phyloP scores from a whole-genome alignment of 2,797 vertebrate genomes.

The Ceryle rudis region DNA sequence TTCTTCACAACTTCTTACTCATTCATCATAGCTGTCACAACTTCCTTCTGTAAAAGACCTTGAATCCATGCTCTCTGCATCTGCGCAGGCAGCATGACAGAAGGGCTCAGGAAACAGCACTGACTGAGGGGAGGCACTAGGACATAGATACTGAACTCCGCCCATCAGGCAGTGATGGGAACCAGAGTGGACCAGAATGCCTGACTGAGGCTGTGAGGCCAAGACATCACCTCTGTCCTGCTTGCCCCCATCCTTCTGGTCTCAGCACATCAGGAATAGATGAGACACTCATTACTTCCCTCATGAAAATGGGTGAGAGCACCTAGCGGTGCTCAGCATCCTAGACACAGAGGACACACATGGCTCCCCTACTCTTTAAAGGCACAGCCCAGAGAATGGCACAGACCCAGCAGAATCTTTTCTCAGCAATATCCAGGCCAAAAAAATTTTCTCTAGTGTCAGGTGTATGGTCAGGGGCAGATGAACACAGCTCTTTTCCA shows the following conservation, averaged over 20 bases:
- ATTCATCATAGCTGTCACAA: conserved; percentile 3
- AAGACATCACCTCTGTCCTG: not conserved
- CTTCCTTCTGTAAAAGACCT: not conserved
- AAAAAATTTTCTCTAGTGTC: not conserved
- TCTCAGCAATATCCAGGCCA: not conserved
- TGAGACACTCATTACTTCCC: not conserved
- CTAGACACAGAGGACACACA: not conserved
- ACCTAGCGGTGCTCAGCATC: not conserved
- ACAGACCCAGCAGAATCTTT: not conserved
- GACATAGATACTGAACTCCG: not conserved
- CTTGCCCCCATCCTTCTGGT: not conserved
- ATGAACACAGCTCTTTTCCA: not conserved
- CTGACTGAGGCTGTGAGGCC: not conserved
- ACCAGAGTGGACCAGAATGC: not conserved
- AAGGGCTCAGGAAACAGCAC: not conserved
- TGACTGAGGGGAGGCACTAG: not conserved
- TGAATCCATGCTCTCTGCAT: not conserved
- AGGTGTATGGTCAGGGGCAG: not conserved
- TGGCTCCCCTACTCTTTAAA: not conserved
- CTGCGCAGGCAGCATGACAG: not conserved
- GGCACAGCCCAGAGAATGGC: not conserved
- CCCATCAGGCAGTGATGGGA: not conserved
- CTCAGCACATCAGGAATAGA: not conserved
- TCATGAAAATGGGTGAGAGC: not conserved
- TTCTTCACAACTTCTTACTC: not conserved